Evolutionary conservation across 2,113 vertebrate genomes (phyloP).

Genomic region (Hippocampus comes): DNA sequence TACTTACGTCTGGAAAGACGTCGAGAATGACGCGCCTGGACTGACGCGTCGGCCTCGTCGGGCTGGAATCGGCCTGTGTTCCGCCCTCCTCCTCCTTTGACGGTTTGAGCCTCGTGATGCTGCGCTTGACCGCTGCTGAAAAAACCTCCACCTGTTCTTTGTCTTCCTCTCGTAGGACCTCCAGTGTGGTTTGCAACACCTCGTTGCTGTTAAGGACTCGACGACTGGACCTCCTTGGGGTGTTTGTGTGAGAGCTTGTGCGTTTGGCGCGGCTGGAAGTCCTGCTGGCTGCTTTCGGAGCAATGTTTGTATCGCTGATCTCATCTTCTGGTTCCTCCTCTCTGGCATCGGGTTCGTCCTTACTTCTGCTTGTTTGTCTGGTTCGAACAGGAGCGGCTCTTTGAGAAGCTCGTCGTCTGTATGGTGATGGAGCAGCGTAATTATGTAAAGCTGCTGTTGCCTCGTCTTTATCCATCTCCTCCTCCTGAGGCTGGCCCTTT

Average conservation of each 20-base stretch:
- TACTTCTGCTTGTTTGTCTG: constrained; percentile 1
- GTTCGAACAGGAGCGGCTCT: constrained; percentile 12
- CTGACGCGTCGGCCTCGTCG: constrained; percentile 66
- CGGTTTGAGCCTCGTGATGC: constrained; percentile 30
- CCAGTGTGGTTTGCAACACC: constrained; percentile 1
- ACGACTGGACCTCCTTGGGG: constrained; percentile 59
- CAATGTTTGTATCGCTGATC: neutral
- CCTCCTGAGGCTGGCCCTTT: neutral
- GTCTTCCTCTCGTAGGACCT: constrained; percentile 35
- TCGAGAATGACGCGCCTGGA: constrained; percentile 58
- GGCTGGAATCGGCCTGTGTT: constrained; percentile 30
- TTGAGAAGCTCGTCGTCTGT: constrained; percentile 62
- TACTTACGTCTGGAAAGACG: constrained; percentile 58
- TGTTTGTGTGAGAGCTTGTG: constrained; percentile 32
- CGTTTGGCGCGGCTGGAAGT: constrained; percentile 31
- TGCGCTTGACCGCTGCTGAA: constrained; percentile 46
- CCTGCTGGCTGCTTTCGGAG: constrained; percentile 22
- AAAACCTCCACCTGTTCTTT: constrained; percentile 29
- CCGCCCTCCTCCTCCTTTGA: constrained; percentile 27
- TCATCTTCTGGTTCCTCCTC: constrained; percentile 23
- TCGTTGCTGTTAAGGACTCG: constrained; percentile 26
- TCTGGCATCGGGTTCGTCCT: constrained; percentile 28
- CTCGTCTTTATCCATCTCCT: neutral
- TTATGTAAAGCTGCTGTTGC: constrained; percentile 30
- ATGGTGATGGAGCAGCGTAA: constrained; percentile 50